Evolutionary conservation across 2,888 invertebrate genomes (phyloP), one percentile per base, ranked within the genome.

Genomic region (Orgyia antiqua): DNA sequence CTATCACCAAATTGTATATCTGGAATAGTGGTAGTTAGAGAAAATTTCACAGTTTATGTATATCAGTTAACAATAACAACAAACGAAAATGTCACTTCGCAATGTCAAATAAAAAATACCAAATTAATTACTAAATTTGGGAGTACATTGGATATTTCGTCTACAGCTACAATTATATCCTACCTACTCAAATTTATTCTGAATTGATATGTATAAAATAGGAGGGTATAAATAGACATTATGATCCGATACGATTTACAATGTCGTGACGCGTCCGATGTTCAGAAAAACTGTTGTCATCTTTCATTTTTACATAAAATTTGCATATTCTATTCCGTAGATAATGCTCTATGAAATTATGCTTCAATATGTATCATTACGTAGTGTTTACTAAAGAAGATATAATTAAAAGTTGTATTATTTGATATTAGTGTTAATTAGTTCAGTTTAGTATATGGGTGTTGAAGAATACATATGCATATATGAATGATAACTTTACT

Each of bases 261-360:
- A 20, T 9, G 4, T 2, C 9, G 20, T 9, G 8, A 4, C 20
- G 69, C 59, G 71, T 59, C 74, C 74, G 78, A 75, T 76, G 67
- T 69, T 67, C 74, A 74, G 73, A 73, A 78, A 83, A 84, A 74
- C 63, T 4, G 76, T 74, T 73, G 72, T 68, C 68, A 73, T 76
- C 68, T 84, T 84, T 82, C 82, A 79, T 80, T 83, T 80, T 78
- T n/a, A 59, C 68, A 71, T 65, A 64, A 71, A 80, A 84, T 84
- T 84, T 80, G 79, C 84, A 86, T 82, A 78, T 77, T 68, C 73
- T 76, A 76, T 73, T 80, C 65, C 69, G 72, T 75, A 76, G 71
- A 76, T 80, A 79, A 82, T 80, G 71, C 71, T 75, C 75, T 73
- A 51, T 61, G 56, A 72, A 75, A 80, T 80, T 78, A 79, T 78